Conservation (phyloP, 2,888 invertebrate species). For the Argyra leucocephala region DNA sequence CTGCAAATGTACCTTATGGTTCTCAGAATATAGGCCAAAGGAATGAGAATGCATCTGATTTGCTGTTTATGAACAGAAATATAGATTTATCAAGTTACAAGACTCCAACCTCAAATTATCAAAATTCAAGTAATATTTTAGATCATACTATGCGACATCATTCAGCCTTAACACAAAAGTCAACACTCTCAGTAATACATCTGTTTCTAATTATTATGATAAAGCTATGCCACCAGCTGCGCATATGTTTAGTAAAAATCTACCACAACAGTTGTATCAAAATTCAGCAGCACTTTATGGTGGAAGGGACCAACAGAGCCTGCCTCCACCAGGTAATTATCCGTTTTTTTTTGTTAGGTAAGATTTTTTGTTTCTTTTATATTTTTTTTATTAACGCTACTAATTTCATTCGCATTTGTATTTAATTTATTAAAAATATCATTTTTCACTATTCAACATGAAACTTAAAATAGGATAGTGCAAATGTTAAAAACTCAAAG, state of each 20-base stretch:
- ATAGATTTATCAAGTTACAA: slow-evolving; percentile 25
- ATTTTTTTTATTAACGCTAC: background rate
- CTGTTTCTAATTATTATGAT: slow-evolving; percentile 46
- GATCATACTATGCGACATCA: slow-evolving; percentile 25
- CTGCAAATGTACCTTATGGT: background rate
- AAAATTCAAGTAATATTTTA: slow-evolving; percentile 24
- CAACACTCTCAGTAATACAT: slow-evolving; percentile 22
- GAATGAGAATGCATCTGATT: background rate
- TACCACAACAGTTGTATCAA: slow-evolving; percentile 39
- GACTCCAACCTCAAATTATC: slow-evolving; percentile 33
- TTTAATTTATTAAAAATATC: no score
- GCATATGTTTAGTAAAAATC: slow-evolving; percentile 50
- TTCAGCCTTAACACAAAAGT: slow-evolving; percentile 26
- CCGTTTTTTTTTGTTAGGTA: background rate
- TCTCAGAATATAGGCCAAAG: background rate
- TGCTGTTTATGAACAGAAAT: slow-evolving; percentile 12
- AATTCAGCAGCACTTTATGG: slow-evolving; percentile 24
- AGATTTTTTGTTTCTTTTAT: background rate
- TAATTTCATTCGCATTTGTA: background rate
- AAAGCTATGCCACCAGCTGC: slow-evolving; percentile 53
- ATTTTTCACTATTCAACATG: no score
- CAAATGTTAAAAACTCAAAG: no score
- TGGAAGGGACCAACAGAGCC: slow-evolving; percentile 21
- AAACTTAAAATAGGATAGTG: no score
- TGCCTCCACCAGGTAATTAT: slow-evolving; percentile 13